phyloP scores from a whole-genome alignment of 2,888 invertebrate species.

The Biston stratarius region DNA sequence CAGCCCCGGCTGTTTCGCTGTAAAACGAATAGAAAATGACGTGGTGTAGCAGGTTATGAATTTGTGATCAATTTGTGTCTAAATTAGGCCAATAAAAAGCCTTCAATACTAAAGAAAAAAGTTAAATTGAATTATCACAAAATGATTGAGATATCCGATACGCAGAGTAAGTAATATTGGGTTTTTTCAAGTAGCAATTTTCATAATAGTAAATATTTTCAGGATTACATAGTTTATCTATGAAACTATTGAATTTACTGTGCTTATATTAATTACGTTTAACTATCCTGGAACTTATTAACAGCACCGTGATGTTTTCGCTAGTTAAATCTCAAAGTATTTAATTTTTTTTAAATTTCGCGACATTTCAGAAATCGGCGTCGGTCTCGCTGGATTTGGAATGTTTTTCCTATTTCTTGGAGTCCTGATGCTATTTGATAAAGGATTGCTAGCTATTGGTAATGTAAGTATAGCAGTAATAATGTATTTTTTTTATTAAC shows the following conservation, averaged over 20 bases:
- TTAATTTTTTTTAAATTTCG: too few relatives aligned
- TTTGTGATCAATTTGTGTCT: conserved; percentile 61
- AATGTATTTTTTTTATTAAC: background rate
- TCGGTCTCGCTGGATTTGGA: conserved; percentile 98
- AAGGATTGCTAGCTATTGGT: conserved; percentile 98
- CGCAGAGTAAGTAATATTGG: conserved; percentile 90
- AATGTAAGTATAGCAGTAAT: conserved; percentile 92
- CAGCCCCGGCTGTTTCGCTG: background rate
- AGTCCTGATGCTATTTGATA: conserved; percentile 97
- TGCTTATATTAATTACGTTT: background rate
- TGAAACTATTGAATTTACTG: conserved; percentile 8
- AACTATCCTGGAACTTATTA: too few relatives aligned
- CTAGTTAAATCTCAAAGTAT: background rate
- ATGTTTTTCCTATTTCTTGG: conserved; percentile 98
- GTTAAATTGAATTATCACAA: conserved; percentile 54
- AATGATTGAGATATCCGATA: conserved; percentile 95
- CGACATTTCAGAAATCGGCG: conserved; percentile 95
- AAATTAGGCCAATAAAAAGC: conserved; percentile 51
- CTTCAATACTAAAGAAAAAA: conserved; percentile 34
- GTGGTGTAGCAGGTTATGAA: conserved; percentile 73
- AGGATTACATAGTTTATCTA: conserved; percentile 26
- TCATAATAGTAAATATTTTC: background rate
- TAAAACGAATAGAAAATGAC: conserved; percentile 65
- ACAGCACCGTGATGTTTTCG: background rate
- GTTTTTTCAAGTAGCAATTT: background rate